Base-by-base conservation (phyloP, 2,888 invertebrate species). In the Orchesellides sinensis region DNA sequence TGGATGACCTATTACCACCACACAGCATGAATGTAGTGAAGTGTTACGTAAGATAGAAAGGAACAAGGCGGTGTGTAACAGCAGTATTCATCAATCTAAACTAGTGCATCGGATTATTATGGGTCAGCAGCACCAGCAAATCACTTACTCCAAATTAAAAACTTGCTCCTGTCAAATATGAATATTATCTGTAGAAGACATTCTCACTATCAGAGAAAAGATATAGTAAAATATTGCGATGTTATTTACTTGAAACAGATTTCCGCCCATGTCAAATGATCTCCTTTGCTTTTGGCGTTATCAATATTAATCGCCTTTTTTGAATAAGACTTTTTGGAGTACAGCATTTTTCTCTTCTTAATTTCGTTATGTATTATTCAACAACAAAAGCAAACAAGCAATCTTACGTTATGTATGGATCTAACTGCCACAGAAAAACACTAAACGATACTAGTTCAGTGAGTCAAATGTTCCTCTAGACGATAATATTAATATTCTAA, bases 261-360 rank as follows among this genome's bases (percentile, higher is more conserved):
- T 73, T 73, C 73, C 73, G 63, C 63, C 56, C 66, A 66, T 66
- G 66, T 27, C 29, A 70, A 70, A 40, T 70, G 29, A 17, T 40
- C 19, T 73, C 27, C 12, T 56, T 12, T 40, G 40, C 63, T 63
- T 21, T 35, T 63, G 63, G 40, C 63, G 17, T 61, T 61, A 23
- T 61, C 49, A 49, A 49, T 17, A 12, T 49, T 19, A 17, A 54
- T 54, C 40, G 40, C 40, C 40, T n/a, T 40, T 40, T 40, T 40
- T 32, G 6, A 32, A 6, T 40, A 10, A 40, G 40, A 40, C 40
- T 40, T 40, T 40, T n/a, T n/a, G n/a, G n/a, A n/a, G n/a, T n/a
- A n/a, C n/a, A n/a, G n/a, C n/a, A 40, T 40, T 10, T 14, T 40
- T 40, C 14, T n/a, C 40, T 10, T 40, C n/a, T 8, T 10, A 14